These are phyloP conservation scores for Clarias macrocephalus DNA, from an alignment of 2,113 vertebrate species.

Conservation along the genomic window DNA sequence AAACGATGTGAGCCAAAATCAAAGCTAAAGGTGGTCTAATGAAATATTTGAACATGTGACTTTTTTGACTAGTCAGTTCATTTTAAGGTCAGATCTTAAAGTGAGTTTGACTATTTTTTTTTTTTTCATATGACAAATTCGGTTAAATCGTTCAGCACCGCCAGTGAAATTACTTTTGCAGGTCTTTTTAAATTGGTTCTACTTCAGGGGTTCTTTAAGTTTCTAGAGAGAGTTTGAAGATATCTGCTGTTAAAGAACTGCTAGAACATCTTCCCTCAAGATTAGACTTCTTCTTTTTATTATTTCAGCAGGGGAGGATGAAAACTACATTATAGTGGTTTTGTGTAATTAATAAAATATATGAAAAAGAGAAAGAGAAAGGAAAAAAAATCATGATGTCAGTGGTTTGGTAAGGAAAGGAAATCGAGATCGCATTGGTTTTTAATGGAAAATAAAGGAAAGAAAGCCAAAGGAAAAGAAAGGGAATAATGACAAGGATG, in stretches of 20 bases:
- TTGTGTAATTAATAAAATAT: too few species aligned
- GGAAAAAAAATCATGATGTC: neutral
- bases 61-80: too few species aligned
- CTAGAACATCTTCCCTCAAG: neutral
- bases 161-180: neutral
- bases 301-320: neutral
- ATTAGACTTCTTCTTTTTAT: neutral
- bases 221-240: neutral
- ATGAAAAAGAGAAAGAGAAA: neutral
- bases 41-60: too few species aligned
- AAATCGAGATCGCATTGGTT: neutral
- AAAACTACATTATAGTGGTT: neutral
- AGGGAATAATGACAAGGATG: neutral
- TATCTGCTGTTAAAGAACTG: neutral
- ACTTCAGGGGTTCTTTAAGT: neutral
- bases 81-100: neutral
- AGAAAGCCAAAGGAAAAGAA: neutral
- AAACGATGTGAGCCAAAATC: too few species aligned
- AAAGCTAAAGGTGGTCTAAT: too few species aligned
- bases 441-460: neutral
- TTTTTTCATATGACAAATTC: neutral
- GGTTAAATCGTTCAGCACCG: neutral
- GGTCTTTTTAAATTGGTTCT: neutral
- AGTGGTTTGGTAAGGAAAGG: neutral
- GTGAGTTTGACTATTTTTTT: neutral